phyloP scores from a whole-genome alignment of 1,140 invertebrate species.

The Magallana ariakensis region DNA sequence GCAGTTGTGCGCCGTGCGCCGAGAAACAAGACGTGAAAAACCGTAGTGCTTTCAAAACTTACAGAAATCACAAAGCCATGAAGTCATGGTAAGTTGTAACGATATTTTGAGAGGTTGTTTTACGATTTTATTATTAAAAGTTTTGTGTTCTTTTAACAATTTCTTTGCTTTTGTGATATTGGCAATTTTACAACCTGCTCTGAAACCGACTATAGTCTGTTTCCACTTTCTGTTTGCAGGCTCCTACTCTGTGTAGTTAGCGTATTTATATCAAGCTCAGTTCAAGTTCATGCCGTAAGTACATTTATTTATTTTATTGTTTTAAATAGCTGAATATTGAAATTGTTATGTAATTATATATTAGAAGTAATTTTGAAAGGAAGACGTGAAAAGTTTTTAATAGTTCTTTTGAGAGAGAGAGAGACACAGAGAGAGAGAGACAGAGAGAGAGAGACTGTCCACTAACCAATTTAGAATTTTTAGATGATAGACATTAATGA shows the following conservation, averaged over 20 bases:
- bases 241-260: constrained; percentile 43
- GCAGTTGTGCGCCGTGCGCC: constrained; percentile 32
- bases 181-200: not conserved
- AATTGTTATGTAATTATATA: not conserved
- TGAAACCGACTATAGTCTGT: constrained; percentile 10
- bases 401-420: not conserved
- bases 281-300: constrained; percentile 35
- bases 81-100: constrained; percentile 46
- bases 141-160: not conserved
- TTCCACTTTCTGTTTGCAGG: constrained; percentile 38
- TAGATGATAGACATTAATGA: no score
- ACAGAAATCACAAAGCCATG: constrained; percentile 43
- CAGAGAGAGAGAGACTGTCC: no score
- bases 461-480: not conserved
- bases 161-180: not conserved
- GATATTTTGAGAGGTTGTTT: not conserved
- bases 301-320: not conserved
- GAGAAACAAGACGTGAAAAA: not conserved
- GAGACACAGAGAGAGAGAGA: not conserved
- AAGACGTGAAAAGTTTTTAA: no score
- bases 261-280: constrained; percentile 43
- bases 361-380: no score
- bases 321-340: not conserved
- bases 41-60: constrained; percentile 45
- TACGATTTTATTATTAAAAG: not conserved